Evolutionary conservation across 2,888 invertebrate genomes (phyloP), one percentile per base, ranked within the genome.

Genomic region (Cyrtodaria siliqua): DNA sequence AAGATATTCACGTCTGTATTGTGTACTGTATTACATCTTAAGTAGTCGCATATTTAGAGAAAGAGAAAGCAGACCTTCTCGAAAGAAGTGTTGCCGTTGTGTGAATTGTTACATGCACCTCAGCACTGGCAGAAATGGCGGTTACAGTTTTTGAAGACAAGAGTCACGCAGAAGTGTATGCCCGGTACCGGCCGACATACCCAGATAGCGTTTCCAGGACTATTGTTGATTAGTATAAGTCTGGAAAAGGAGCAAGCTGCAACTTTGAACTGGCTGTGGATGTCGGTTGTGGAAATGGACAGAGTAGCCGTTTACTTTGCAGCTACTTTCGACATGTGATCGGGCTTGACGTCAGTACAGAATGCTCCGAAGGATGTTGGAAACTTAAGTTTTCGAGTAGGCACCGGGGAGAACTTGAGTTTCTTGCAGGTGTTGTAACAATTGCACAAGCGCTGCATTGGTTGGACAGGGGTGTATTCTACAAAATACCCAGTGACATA

Each of bases 241-340:
- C 76, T 27, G 61, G 62, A 8, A 20, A 61, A 29, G 42, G 26
- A 0, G 55, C 53, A 2, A 24, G 23, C 8, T 52, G 63, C 12
- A 66, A 79, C 3, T 83, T 86, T 61, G 70, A 87, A 2, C 60
- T 87, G 12, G 94, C 94, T 9, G 86, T 93, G 2, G 94, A 94
- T 86, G 92, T 94, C 16, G 94, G 94, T 1, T 94, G 94, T 87
- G 94, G 94, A 3, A n/a, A n/a, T n/a, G n/a, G n/a, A n/a, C n/a
- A n/a, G n/a, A n/a, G n/a, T n/a, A n/a, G n/a, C n/a, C n/a, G n/a
- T n/a, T n/a, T n/a, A n/a, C n/a, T n/a, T n/a, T n/a, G n/a, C n/a
- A n/a, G n/a, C n/a, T n/a, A n/a, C n/a, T n/a, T n/a, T n/a, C n/a
- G n/a, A n/a, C n/a, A n/a, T n/a, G n/a, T n/a, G n/a, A n/a, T n/a